Percentiles rank a stretch among this genome's conserved stretches.
phyloP scores from a whole-genome alignment of 1,140 invertebrate genomes.

The Drosophila cardini region DNA sequence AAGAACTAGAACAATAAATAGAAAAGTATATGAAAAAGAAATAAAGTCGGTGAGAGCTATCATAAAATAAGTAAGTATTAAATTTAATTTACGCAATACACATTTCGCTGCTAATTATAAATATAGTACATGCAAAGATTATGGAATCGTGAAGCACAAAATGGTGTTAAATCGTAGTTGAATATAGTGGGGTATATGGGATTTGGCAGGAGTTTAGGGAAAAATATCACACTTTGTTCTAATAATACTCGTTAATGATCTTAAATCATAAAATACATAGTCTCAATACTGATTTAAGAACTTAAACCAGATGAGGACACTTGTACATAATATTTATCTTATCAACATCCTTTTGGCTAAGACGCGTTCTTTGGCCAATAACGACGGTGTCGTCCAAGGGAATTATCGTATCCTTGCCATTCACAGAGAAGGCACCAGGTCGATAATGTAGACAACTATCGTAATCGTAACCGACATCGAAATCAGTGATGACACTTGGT shows the following conservation, averaged over 20 bases:
- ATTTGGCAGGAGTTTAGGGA: background rate
- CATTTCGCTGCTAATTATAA: conserved; percentile 20
- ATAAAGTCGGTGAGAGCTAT: conserved; percentile 1
- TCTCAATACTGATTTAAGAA: conserved; percentile 2
- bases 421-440: conserved; percentile 89
- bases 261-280: conserved; percentile 2
- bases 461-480: conserved; percentile 88
- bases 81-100: conserved; percentile 41
- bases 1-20: conserved; percentile 1
- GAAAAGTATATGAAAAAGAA: background rate
- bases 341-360: conserved; percentile 87
- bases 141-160: conserved; percentile 6
- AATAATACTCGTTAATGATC: conserved; percentile 31
- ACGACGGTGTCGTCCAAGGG: conserved; percentile 73
- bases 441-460: conserved; percentile 92
- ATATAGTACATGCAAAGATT: conserved; percentile 26
- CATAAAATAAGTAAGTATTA: conserved; percentile 24
- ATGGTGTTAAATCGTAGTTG: background rate
- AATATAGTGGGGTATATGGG: background rate
- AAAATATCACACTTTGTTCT: conserved; percentile 42
- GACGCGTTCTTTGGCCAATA: conserved; percentile 87
- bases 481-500: conserved; percentile 84
- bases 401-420: conserved; percentile 89
- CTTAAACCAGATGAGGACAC: conserved; percentile 65
- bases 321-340: conserved; percentile 83